These are phyloP conservation scores for Gymnoscopelus microlampas DNA, from an alignment of 2,797 vertebrate species.

Conservation along the genomic window DNA sequence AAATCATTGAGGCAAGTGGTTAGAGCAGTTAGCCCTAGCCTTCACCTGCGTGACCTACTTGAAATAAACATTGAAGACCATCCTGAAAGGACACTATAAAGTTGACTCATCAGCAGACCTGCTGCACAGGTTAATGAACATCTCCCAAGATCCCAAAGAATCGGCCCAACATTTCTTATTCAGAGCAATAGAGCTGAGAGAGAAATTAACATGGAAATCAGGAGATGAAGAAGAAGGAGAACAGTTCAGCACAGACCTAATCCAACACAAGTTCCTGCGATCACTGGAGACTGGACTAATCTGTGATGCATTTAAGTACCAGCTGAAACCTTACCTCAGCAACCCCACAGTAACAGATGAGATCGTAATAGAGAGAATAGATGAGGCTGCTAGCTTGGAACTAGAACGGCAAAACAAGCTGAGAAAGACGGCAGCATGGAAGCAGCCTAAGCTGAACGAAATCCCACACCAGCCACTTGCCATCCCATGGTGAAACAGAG, in stretches of 20 bases:
- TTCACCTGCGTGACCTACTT: slow-evolving; percentile 16
- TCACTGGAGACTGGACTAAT: slow-evolving; percentile 10
- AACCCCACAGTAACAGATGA: too few relatives aligned
- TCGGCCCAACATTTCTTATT: slow-evolving; percentile 16
- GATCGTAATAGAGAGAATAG: too few relatives aligned
- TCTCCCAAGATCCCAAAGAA: neutral
- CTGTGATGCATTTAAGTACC: slow-evolving; percentile 3
- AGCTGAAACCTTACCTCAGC: too few relatives aligned
- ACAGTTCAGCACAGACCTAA: slow-evolving; percentile 12
- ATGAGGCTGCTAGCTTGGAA: too few relatives aligned
- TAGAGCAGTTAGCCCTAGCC: slow-evolving; percentile 26
- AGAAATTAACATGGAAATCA: neutral
- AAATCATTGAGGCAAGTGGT: slow-evolving; percentile 36
- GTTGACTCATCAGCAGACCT: too few relatives aligned
- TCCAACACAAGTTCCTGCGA: slow-evolving; percentile 7
- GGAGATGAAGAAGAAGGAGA: neutral
- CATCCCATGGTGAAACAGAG: too few relatives aligned
- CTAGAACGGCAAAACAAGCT: too few relatives aligned
- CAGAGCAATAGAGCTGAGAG: slow-evolving; percentile 17
- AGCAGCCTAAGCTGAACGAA: too few relatives aligned
- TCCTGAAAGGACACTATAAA: too few relatives aligned
- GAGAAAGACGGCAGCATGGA: too few relatives aligned
- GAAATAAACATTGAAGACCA: slow-evolving; percentile 20
- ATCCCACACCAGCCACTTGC: too few relatives aligned
- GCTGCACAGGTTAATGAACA: too few relatives aligned